Base-by-base conservation (phyloP, 2,797 vertebrate genomes). In the Sebastes matsubarae region DNA sequence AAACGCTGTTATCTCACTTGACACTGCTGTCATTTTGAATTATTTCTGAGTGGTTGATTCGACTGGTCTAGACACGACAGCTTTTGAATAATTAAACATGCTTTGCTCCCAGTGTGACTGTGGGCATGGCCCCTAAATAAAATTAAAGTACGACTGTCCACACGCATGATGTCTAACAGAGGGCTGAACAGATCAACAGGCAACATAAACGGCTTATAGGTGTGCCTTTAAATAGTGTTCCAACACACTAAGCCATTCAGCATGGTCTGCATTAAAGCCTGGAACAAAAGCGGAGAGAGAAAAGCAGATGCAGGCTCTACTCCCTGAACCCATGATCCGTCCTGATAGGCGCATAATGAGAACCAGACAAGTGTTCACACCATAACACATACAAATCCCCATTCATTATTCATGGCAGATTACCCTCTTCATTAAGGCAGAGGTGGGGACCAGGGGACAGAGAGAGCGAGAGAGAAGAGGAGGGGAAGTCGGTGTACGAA, bases 381-480 rank as follows among this genome's bases (percentile, higher is more conserved):
- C 85, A 84, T 88, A 93, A 93, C 92, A 93, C 92, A 89, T 93
- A 91, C 90, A 95, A 88, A 94, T 93, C 91, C 89, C 86, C 88
- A 91, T 93, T 95, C 93, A 94, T 95, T 95, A 95, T 95, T 94
- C 93, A 95, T 86, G 92, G 89, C 16, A 91, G 93, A 95, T 96
- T 94, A 95, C 83, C 83, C 88, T 93, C 93, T 93, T 95, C 92
- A 95, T 95, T 94, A 94, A 90, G 88, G 75, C 88, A 81, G 75
- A 92, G 89, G 86, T 74, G 52, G 87, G 79, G 81, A 86, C 81
- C 82, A 78, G 52, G 90, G 87, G 77, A 83, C 74, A 81, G 67
- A 36, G 69, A 77, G 46, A 80, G 68, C 73, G 42, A 46, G 67
- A 76, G 76, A 52, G 81, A 82, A 87, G 72, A 75, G 60, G 84